Percentiles rank a stretch among this genome's conserved stretches.
These are phyloP conservation scores for Cataglyphis cursor DNA, from an alignment of 2,888 invertebrate species.

Conservation along the genomic window DNA sequence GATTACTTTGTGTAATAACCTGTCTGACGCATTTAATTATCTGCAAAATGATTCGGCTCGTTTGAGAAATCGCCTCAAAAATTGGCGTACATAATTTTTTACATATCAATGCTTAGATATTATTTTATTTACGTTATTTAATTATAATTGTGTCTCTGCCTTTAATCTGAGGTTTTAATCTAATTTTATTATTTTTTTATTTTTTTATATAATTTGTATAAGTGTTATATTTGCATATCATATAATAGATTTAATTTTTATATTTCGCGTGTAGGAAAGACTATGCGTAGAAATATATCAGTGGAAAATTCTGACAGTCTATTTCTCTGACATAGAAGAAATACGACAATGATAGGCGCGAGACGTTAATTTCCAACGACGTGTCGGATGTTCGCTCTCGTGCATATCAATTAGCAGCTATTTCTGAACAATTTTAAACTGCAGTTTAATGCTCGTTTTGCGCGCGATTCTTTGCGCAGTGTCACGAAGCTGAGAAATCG, in stretches of 20 bases:
- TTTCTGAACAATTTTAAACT: conserved; percentile 59
- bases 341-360: not conserved
- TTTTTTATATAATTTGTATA: not conserved
- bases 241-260: not conserved
- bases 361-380: conserved; percentile 9
- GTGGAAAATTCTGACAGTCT: conserved; percentile 7
- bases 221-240: not conserved
- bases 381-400: not conserved
- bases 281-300: not conserved
- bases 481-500: conserved; percentile 88
- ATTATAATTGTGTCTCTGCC: not conserved
- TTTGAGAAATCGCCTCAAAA: not conserved
- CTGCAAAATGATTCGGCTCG: not conserved
- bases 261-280: not conserved
- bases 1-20: not conserved
- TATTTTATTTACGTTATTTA: not conserved
- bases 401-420: conserved; percentile 31
- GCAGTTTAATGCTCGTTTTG: conserved; percentile 57
- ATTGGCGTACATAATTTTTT: not conserved
- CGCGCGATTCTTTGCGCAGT: conserved; percentile 73
- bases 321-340: not conserved
- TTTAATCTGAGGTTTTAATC: not conserved
- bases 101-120: not conserved
- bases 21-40: not conserved
- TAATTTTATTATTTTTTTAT: not conserved